Percentiles rank a stretch among this genome's conserved stretches.
phyloP scores from a whole-genome alignment of 2,113 vertebrate species.

The Microtus ochrogaster region DNA sequence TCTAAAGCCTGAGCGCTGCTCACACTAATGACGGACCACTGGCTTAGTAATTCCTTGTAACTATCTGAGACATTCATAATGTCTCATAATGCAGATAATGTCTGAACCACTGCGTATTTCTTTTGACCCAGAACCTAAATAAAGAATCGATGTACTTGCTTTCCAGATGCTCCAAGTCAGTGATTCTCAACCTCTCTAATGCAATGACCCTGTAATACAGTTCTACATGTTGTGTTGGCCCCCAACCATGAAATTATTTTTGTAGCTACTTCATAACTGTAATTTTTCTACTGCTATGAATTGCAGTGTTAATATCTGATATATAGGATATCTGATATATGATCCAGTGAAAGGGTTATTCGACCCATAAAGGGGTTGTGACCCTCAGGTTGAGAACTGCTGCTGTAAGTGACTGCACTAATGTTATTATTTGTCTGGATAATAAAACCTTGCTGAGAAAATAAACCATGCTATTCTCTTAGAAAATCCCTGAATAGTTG shows the following conservation, averaged over 20 bases:
- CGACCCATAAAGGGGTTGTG: neutral
- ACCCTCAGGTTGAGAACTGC: neutral
- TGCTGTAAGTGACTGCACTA: neutral
- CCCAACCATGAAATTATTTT: neutral
- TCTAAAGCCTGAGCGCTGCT: neutral
- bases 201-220: neutral
- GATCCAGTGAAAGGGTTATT: neutral
- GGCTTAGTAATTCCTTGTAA: neutral
- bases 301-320: neutral
- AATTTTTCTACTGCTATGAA: neutral
- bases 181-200: too few species aligned
- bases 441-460: neutral
- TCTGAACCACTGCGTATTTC: slow-evolving; percentile 12
- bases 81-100: neutral
- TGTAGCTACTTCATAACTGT: neutral
- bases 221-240: neutral
- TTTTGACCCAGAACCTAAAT: neutral
- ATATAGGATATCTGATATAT: neutral
- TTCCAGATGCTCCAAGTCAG: neutral
- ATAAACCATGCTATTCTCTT: neutral
- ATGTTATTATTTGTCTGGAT: neutral
- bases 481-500: neutral
- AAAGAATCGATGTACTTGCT: neutral
- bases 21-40: neutral
- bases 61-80: neutral